These are phyloP conservation scores for Mionectes macconnelli DNA, from an alignment of 2,113 vertebrate species.

Conservation along the genomic window DNA sequence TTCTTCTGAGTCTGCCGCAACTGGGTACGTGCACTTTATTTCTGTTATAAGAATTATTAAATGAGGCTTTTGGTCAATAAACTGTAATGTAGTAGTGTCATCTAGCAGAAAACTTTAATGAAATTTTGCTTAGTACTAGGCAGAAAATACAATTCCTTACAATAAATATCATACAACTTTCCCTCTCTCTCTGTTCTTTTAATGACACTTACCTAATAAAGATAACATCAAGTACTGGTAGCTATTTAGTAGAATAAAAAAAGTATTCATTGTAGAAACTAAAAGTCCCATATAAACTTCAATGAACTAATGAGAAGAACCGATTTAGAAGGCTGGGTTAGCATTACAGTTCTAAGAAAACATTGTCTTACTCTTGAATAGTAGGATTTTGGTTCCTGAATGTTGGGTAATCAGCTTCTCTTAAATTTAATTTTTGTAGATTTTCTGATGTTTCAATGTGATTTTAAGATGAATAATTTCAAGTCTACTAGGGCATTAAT, in stretches of 20 bases:
- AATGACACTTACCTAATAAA: neutral
- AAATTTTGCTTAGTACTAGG: neutral
- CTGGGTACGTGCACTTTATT: neutral
- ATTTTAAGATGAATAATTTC: conserved; percentile 60
- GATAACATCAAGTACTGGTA: neutral
- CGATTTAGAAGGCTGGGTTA: neutral
- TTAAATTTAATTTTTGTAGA: conserved; percentile 49
- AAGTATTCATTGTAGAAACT: neutral
- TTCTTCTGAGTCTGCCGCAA: neutral
- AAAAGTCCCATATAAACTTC: neutral
- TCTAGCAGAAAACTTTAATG: neutral
- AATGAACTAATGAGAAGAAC: neutral
- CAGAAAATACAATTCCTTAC: neutral
- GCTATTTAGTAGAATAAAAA: neutral
- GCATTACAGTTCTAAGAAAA: neutral
- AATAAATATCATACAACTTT: neutral
- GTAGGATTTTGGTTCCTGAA: conserved; percentile 7
- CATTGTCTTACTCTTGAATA: neutral
- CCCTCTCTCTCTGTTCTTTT: neutral
- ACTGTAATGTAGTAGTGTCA: neutral
- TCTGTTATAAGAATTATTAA: neutral
- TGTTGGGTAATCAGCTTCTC: neutral
- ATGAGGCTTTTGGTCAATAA: neutral
- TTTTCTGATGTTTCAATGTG: conserved; percentile 42
- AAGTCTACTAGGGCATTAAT: conserved; percentile 25